Evolutionary conservation across 2,888 invertebrate genomes (phyloP), one percentile per base, ranked within the genome.

Genomic region (Metellina segmentata): DNA sequence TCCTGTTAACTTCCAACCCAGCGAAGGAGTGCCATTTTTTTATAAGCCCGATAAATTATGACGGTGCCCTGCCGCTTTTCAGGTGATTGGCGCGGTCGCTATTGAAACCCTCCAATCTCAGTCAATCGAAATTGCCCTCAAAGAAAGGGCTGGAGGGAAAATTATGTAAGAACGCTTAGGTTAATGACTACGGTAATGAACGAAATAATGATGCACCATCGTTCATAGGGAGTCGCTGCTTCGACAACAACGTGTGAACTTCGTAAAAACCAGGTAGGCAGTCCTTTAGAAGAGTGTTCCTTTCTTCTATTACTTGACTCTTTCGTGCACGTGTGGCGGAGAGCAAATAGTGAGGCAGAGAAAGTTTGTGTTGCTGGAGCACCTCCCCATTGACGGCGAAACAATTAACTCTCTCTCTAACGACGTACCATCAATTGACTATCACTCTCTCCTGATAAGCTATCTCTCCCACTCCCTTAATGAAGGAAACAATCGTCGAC

Each of bases 401-500:
- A 91, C 91, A 91, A 91, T 91, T 91, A 91, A 87, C 87, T 34
- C 34, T 72, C 87, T 34, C 34, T 72, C 87, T 91, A 91, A 91
- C 91, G 91, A 91, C 61, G 74, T 72, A 82, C 91, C 91, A 87
- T 91, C 91, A 87, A 82, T 87, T 89, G 48, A 53, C 75, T 74
- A 75, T 82, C 70, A 70, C 81, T 70, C 70, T 53, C 9, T 19
- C n/a, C 69, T 77, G 86, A 81, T 81, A 90, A 81, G 81, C 11
- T 53, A 85, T 85, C 86, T 90, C 86, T 90, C 90, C 81, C 90
- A 81, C 90, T 75, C 81, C 81, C 86, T 70, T 90, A 91, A 91
- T 91, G 91, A 91, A 87, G 78, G 91, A 87, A 87, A 91, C 91
- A 91, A 91, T 91, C 83, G 91, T 82, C 82, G 82, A 78, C 91